phyloP scores from a whole-genome alignment of 2,113 vertebrate genomes.

The Hiodon tergisus region DNA sequence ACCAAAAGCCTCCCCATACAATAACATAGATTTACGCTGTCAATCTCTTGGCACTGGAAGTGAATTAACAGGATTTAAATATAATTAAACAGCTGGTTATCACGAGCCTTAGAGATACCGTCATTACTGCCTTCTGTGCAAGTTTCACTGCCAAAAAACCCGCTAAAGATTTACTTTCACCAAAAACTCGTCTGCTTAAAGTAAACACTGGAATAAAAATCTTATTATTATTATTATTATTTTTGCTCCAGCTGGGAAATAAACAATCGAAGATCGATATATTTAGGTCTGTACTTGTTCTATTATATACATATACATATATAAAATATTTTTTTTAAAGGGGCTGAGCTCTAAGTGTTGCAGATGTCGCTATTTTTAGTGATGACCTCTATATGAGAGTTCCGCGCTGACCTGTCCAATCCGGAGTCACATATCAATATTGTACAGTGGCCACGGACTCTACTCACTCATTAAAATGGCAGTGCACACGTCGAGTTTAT shows the following conservation, averaged over 20 bases:
- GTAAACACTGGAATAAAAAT: too few relatives aligned
- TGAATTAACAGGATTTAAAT: too few relatives aligned
- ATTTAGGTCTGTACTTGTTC: constrained; percentile 17
- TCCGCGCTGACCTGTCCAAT: constrained; percentile 32
- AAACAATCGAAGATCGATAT: constrained; percentile 20
- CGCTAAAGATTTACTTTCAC: too few relatives aligned
- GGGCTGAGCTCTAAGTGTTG: constrained; percentile 34
- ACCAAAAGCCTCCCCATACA: too few relatives aligned
- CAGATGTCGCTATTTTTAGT: constrained; percentile 46
- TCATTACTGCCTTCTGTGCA: too few relatives aligned
- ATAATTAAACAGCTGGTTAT: too few relatives aligned
- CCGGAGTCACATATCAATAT: constrained; percentile 34
- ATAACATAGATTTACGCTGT: too few relatives aligned
- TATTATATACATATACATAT: too few relatives aligned
- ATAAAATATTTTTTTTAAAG: constrained; percentile 18
- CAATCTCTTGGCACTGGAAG: too few relatives aligned
- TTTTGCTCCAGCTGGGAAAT: neutral
- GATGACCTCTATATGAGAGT: constrained; percentile 37
- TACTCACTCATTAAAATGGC: constrained; percentile 20
- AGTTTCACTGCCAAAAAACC: too few relatives aligned
- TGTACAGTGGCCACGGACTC: constrained; percentile 9
- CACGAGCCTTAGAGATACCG: too few relatives aligned
- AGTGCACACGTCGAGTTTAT: neutral
- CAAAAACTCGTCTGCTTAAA: too few relatives aligned
- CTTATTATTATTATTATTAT: neutral